phyloP scores from a whole-genome alignment of 2,888 invertebrate genomes.

The Melanostoma scalare region DNA sequence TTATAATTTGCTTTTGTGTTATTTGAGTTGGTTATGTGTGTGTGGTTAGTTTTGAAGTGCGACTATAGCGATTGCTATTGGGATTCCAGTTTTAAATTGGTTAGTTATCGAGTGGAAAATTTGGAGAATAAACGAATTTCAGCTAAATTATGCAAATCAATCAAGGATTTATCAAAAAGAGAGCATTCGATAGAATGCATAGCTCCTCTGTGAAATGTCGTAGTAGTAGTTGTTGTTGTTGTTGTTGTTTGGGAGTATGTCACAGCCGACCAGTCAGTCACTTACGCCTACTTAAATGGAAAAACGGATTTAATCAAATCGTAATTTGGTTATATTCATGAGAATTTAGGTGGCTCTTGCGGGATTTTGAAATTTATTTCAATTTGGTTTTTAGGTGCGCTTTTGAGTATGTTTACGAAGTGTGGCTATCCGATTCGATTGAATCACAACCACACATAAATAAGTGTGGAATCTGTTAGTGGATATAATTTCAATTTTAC shows the following conservation, averaged over 20 bases:
- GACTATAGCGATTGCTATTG: conserved; percentile 17
- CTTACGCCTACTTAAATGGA: neutral
- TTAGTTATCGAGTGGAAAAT: conserved; percentile 54
- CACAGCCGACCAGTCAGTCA: neutral
- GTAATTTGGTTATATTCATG: conserved; percentile 41
- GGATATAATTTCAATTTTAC: too few relatives aligned
- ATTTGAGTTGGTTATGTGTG: conserved; percentile 1
- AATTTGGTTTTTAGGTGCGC: too few relatives aligned
- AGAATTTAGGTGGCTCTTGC: conserved; percentile 1
- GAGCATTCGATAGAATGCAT: neutral
- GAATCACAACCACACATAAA: too few relatives aligned
- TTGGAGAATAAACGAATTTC: conserved; percentile 52
- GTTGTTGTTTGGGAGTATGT: neutral
- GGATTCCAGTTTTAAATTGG: conserved; percentile 41
- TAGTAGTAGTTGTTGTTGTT: neutral
- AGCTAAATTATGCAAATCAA: conserved; percentile 65
- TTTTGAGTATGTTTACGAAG: too few relatives aligned
- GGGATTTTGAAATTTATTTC: too few relatives aligned
- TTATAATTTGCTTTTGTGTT: neutral
- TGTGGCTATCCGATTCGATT: too few relatives aligned
- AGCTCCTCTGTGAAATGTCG: neutral
- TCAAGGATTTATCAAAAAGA: conserved; percentile 45
- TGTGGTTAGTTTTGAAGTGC: conserved; percentile 22
- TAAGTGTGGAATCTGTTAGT: too few relatives aligned
- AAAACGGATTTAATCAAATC: conserved; percentile 42